Evolutionary conservation across 2,113 vertebrate genomes (phyloP).

Genomic region (Pomatostomus ruficeps): DNA sequence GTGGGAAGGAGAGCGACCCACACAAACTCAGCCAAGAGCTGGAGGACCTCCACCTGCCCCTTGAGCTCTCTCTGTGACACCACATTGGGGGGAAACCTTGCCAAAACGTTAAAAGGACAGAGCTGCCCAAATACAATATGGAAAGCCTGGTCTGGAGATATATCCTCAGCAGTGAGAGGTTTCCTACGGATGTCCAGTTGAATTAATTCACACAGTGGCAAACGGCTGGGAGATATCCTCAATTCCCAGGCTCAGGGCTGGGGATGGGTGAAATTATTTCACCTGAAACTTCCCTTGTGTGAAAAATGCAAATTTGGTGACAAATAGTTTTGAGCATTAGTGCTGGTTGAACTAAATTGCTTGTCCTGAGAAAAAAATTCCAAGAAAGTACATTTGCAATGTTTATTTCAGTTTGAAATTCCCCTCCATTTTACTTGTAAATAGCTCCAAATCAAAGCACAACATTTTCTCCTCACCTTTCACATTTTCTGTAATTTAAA

Average conservation of each 20-base stretch:
- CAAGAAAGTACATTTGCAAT: constrained; percentile 64
- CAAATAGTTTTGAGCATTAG: constrained; percentile 42
- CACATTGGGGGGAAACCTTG: rapidly evolving
- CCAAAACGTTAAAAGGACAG: background rate
- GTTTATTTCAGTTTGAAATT: constrained; percentile 62
- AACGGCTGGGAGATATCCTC: background rate
- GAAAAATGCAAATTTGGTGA: constrained; percentile 61
- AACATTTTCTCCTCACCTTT: constrained; percentile 46
- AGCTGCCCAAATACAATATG: background rate
- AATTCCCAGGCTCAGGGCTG: constrained; percentile 29
- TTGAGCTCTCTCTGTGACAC: background rate
- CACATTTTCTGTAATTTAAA: constrained; percentile 48
- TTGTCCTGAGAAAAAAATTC: constrained; percentile 61
- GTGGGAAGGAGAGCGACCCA: background rate
- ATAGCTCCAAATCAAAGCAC: constrained; percentile 58
- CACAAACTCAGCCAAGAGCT: background rate
- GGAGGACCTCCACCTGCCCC: background rate
- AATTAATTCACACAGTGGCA: background rate
- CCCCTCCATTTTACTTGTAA: constrained; percentile 65
- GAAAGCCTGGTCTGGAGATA: background rate
- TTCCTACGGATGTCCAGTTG: background rate
- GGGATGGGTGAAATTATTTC: constrained; percentile 18
- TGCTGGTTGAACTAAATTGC: constrained; percentile 18
- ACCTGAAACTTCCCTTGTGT: constrained; percentile 37
- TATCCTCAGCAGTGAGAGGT: background rate